These are phyloP conservation scores for Chionomys nivalis DNA, from an alignment of 2,113 vertebrate genomes.

Conservation along the genomic window DNA sequence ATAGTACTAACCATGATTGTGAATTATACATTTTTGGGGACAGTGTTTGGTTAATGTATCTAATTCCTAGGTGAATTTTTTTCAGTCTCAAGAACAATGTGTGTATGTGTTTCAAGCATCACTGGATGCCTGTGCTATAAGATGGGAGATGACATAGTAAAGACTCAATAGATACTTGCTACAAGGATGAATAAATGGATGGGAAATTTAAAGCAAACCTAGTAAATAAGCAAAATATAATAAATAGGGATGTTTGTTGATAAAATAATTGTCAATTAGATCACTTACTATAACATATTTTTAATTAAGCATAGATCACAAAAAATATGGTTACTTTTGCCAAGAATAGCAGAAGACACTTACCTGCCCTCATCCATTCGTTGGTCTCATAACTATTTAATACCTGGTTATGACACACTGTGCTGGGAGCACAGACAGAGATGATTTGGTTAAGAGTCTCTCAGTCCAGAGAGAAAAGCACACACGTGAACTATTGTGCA, in stretches of 20 bases:
- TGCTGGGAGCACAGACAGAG: background rate
- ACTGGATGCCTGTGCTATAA: background rate
- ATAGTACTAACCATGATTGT: background rate
- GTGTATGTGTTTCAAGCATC: background rate
- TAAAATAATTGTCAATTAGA: background rate
- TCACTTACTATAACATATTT: constrained; percentile 3
- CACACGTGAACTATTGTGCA: background rate
- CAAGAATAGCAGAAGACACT: background rate
- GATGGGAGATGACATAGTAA: background rate
- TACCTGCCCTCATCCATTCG: background rate
- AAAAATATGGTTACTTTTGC: constrained; percentile 12
- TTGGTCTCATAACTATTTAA: constrained; percentile 38
- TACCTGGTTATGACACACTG: background rate
- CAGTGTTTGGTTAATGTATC: background rate
- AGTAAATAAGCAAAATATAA: constrained; percentile 27
- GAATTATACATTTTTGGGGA: background rate
- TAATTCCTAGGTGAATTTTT: background rate
- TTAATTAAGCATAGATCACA: constrained; percentile 19
- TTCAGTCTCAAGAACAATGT: background rate
- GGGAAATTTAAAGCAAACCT: background rate
- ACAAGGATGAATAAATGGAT: background rate
- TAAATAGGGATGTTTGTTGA: background rate
- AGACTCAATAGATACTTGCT: constrained; percentile 14
- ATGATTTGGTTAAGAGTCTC: background rate
- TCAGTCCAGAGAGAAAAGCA: background rate